Evolutionary conservation across 2,797 vertebrate species (phyloP).

Genomic region (Sitta carolinensis): DNA sequence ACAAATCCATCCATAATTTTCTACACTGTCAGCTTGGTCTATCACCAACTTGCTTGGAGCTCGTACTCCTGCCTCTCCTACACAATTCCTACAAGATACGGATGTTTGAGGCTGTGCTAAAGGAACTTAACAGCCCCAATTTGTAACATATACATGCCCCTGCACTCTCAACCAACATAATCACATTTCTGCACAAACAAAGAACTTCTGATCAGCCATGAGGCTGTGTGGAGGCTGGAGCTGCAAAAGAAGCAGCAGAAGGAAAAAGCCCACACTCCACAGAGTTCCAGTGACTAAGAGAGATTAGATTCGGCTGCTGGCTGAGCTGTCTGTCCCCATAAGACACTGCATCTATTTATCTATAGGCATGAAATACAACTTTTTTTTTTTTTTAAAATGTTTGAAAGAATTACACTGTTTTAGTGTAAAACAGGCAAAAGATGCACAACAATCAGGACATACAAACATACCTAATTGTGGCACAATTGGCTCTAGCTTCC

Average conservation of each 20-base stretch:
- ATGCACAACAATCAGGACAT: not conserved
- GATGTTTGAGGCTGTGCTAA: not conserved
- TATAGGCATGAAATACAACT: not conserved
- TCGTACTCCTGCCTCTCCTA: conserved; percentile 46
- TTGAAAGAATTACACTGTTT: not conserved
- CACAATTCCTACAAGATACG: not conserved
- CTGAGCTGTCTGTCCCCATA: not conserved
- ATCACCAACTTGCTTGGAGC: not conserved
- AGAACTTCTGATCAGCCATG: not conserved
- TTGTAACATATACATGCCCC: not conserved
- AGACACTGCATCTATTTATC: not conserved
- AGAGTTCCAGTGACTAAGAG: conserved; percentile 5
- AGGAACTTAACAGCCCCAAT: not conserved
- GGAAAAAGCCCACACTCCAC: conserved; percentile 31
- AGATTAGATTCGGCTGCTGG: conserved; percentile 1
- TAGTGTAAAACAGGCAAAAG: not conserved
- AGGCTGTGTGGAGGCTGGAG: conserved; percentile 19
- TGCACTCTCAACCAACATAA: not conserved
- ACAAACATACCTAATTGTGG: not conserved
- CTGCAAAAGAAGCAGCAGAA: conserved; percentile 38
- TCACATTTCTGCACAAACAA: not conserved
- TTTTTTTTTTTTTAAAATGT: not conserved
- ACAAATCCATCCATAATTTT: not conserved
- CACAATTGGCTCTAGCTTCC: not conserved
- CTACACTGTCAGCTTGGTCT: conserved; percentile 10